Conservation (phyloP, 1,140 invertebrate species). For the Drosophila gunungcola region DNA sequence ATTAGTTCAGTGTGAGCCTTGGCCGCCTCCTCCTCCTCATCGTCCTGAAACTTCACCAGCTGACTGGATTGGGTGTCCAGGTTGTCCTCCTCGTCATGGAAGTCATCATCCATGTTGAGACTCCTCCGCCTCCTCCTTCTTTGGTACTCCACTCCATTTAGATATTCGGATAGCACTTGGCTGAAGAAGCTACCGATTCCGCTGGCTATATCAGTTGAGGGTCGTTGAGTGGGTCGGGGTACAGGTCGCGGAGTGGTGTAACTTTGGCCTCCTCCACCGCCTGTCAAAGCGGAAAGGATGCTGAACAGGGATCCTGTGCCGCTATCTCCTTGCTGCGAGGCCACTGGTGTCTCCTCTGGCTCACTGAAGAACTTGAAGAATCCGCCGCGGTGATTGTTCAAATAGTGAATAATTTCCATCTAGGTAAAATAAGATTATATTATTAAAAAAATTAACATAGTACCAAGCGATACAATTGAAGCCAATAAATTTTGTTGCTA, state of each 20-base stretch:
- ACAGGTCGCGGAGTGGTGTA: constrained; percentile 48
- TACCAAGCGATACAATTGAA: too few species aligned
- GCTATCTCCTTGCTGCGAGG: constrained; percentile 37
- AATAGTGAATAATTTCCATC: constrained; percentile 89
- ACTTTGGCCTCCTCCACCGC: constrained; percentile 36
- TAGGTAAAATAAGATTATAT: constrained; percentile 49
- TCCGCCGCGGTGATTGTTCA: constrained; percentile 94
- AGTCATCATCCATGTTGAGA: constrained; percentile 64
- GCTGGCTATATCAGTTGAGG: constrained; percentile 71
- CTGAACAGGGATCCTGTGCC: constrained; percentile 69
- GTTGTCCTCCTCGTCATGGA: constrained; percentile 75
- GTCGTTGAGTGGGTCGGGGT: constrained; percentile 59
- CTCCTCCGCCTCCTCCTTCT: constrained; percentile 51
- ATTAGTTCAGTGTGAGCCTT: constrained; percentile 69
- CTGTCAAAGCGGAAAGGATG: constrained; percentile 73
- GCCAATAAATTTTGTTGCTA: too few species aligned
- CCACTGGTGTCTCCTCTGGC: constrained; percentile 65
- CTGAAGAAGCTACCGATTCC: constrained; percentile 81
- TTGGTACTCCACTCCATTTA: constrained; percentile 75
- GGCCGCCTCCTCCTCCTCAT: constrained; percentile 61
- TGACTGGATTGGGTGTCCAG: constrained; percentile 62
- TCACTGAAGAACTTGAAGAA: constrained; percentile 92
- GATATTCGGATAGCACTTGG: constrained; percentile 74
- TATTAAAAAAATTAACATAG: too few species aligned
- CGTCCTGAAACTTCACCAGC: constrained; percentile 66